Base-by-base conservation (phyloP, 2,113 vertebrate species). In the Anarhynchus alexandrinus region DNA sequence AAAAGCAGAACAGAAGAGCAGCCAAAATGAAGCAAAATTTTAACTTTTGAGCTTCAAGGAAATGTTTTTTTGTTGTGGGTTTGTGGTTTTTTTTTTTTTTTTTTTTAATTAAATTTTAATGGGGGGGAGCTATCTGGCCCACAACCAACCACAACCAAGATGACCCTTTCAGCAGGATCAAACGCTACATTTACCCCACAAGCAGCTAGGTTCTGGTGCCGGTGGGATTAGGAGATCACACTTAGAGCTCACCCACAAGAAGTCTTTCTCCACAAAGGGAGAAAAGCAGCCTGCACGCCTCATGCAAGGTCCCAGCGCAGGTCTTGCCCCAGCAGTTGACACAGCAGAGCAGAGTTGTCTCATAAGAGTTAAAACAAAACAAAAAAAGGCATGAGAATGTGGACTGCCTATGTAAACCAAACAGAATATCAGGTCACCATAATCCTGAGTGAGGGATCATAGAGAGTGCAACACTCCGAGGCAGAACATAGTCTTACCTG, bases 321-420 rank as follows among this genome's bases (percentile, higher is more conserved):
- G 18, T 47, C 51, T 17, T 49, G 23, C 30, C 43, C 69, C 11
- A 4, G 30, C n/a, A 77, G 47, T 34, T 67, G 49, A 70, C 45
- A 22, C 10, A 43, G 36, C 12, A 79, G 23, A 58, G 42, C 29
- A 71, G 42, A 78, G 45, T 3, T 10, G 25, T 47, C 25, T 6
- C 6, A 0, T 6, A 67, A 87, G 32, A 47, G 42, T 70, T 52
- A 16, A 49, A 77, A 19, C 9, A n/a, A 12, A 23, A 22, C 3
- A 5, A 43, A 27, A 47, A 15, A 22, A 42, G 20, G 20, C 11
- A 29, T 0, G 0, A 32, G 43, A 34, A 69, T 2, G 11, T 15
- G 40, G n/a, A 23, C 15, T 80, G 84, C 61, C 61, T 45, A 49
- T 2, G 1, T 11, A 66, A 94, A 57, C 25, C 40, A 58, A 71